A percentile compares a stretch with the other conserved stretches of the same genome.
phyloP scores from a whole-genome alignment of 2,113 vertebrate species.

The Albula glossodonta region DNA sequence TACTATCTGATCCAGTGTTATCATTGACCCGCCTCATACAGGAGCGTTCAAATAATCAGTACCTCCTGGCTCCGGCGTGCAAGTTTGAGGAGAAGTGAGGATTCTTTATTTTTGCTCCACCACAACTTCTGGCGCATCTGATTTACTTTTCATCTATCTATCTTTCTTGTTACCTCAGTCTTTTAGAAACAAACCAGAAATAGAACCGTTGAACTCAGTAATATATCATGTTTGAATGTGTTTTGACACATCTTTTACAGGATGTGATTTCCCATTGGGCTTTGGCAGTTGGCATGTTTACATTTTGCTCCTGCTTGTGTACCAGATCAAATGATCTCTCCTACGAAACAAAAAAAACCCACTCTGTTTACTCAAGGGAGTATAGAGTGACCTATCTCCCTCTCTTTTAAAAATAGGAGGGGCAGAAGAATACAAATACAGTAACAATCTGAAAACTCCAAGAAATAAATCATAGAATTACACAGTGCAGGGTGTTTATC shows the following conservation, averaged over 20 bases:
- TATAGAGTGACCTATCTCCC: background rate
- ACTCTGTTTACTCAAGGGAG: background rate
- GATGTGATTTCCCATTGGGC: background rate
- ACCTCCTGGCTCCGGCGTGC: background rate
- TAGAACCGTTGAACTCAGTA: constrained; percentile 13
- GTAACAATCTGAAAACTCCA: background rate
- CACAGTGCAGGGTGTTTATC: background rate
- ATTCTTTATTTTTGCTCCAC: background rate
- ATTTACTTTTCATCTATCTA: background rate
- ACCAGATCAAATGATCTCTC: constrained; percentile 8
- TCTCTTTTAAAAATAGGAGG: background rate
- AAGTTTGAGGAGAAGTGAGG: background rate
- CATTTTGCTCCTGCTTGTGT: background rate
- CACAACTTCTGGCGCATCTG: background rate
- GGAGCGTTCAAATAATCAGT: background rate
- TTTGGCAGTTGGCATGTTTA: background rate
- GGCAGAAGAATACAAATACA: background rate
- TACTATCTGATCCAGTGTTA: background rate
- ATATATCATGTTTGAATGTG: background rate
- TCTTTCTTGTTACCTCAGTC: background rate
- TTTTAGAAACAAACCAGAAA: constrained; percentile 8
- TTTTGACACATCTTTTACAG: constrained; percentile 8
- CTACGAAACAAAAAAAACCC: background rate
- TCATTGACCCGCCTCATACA: background rate
- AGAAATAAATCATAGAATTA: background rate